These are phyloP conservation scores for Gavialis gangeticus DNA, from an alignment of 2,113 vertebrate species.

Conservation along the genomic window DNA sequence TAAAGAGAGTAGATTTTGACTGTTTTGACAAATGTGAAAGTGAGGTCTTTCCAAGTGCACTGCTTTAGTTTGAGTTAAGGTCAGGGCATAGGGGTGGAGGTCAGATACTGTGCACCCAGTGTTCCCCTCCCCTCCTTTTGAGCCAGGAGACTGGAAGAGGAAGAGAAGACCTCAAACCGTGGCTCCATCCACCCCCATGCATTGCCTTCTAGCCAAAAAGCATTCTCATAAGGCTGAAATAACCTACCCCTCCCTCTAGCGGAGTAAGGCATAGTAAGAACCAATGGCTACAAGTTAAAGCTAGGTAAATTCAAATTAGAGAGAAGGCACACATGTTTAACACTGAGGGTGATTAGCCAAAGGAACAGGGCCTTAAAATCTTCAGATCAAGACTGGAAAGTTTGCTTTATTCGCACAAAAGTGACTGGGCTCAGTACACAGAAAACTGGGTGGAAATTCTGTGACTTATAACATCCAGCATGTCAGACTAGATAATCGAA, in stretches of 20 bases:
- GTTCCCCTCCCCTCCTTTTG: not conserved
- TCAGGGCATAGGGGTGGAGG: no score
- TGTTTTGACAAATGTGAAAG: not conserved
- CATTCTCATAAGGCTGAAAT: not conserved
- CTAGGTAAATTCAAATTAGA: not conserved
- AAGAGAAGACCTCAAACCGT: not conserved
- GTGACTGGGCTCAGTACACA: not conserved
- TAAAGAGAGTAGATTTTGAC: not conserved
- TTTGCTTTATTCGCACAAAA: not conserved
- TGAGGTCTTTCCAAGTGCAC: not conserved
- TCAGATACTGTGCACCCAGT: not conserved
- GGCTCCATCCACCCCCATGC: not conserved
- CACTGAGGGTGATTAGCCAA: not conserved
- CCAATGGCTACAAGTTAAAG: not conserved
- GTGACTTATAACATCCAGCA: not conserved
- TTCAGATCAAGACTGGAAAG: not conserved
- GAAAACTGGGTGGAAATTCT: not conserved
- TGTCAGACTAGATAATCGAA: not conserved
- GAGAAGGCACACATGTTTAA: not conserved
- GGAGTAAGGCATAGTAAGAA: not conserved
- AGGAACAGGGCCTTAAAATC: not conserved
- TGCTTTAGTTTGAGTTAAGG: not conserved
- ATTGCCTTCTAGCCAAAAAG: not conserved
- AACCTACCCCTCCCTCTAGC: not conserved
- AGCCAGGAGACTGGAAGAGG: not conserved